Evolutionary conservation across 1,140 invertebrate genomes (phyloP).

Genomic region (Hyphantria cunea): DNA sequence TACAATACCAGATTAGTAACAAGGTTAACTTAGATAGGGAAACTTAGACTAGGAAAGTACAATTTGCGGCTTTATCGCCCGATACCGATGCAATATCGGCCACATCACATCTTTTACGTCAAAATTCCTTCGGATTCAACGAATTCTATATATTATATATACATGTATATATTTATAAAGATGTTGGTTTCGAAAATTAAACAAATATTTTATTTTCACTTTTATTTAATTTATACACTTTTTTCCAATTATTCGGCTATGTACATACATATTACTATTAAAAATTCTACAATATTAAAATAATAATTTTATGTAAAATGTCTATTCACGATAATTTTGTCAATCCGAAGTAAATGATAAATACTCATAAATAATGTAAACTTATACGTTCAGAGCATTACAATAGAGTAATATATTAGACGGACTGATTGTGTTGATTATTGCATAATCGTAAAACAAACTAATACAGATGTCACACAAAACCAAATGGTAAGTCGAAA

Average conservation of each 20-base stretch:
- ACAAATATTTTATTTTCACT: slow-evolving; percentile 41
- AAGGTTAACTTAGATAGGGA: too few species aligned
- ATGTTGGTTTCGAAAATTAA: background rate
- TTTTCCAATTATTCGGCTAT: slow-evolving; percentile 67
- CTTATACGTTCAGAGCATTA: background rate
- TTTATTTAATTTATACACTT: slow-evolving; percentile 75
- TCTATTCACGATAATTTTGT: slow-evolving; percentile 1
- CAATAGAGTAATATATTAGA: background rate
- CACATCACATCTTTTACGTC: too few species aligned
- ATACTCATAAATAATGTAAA: background rate
- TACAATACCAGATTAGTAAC: too few species aligned
- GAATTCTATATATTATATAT: too few species aligned
- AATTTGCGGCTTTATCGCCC: too few species aligned
- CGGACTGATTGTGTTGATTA: background rate
- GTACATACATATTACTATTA: slow-evolving; percentile 73
- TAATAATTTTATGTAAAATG: slow-evolving; percentile 52
- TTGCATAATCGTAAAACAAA: background rate
- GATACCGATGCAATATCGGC: too few species aligned
- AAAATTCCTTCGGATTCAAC: too few species aligned
- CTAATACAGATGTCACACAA: slow-evolving; percentile 3
- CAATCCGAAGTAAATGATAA: background rate
- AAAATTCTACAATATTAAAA: slow-evolving; percentile 72
- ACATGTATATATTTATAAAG: too few species aligned
- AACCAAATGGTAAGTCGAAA: too few species aligned
- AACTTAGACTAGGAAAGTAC: too few species aligned